Conservation (phyloP, 2,888 invertebrate species). For the Habroteleia sp. region DNA sequence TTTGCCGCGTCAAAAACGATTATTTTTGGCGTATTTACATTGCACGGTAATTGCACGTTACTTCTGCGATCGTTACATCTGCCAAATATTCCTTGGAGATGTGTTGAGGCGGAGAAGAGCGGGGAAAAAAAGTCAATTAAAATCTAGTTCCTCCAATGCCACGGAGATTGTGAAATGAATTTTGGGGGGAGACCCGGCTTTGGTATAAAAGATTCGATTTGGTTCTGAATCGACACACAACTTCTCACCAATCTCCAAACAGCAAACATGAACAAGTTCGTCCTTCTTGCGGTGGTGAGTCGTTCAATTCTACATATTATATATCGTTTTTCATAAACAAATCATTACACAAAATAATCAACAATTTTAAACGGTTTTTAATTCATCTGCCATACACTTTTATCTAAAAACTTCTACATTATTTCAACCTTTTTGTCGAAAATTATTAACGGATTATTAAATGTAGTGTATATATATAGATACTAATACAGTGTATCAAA, state of each 20-base stretch:
- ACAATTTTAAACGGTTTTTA: neutral
- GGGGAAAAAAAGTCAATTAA: constrained; percentile 71
- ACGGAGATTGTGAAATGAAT: constrained; percentile 74
- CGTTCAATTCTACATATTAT: constrained; percentile 20
- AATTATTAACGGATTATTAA: no score
- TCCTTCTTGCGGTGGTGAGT: constrained; percentile 78
- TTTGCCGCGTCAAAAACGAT: constrained; percentile 46
- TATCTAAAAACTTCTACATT: no score
- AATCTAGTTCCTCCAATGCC: constrained; percentile 80
- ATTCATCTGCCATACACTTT: neutral
- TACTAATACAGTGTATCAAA: no score
- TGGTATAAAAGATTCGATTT: constrained; percentile 79
- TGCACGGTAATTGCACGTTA: constrained; percentile 45
- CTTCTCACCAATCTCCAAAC: constrained; percentile 71
- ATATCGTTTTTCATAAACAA: neutral
- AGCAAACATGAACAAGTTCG: constrained; percentile 76
- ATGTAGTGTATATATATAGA: no score
- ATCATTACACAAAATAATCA: neutral
- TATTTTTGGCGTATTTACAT: constrained; percentile 40
- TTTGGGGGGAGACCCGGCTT: constrained; percentile 71
- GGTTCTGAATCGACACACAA: constrained; percentile 70
- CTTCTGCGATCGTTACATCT: constrained; percentile 31
- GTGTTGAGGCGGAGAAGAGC: constrained; percentile 37
- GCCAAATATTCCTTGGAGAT: constrained; percentile 55
- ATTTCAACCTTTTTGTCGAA: no score